phyloP scores from a whole-genome alignment of 2,113 vertebrate genomes.

The Istiophorus platypterus region DNA sequence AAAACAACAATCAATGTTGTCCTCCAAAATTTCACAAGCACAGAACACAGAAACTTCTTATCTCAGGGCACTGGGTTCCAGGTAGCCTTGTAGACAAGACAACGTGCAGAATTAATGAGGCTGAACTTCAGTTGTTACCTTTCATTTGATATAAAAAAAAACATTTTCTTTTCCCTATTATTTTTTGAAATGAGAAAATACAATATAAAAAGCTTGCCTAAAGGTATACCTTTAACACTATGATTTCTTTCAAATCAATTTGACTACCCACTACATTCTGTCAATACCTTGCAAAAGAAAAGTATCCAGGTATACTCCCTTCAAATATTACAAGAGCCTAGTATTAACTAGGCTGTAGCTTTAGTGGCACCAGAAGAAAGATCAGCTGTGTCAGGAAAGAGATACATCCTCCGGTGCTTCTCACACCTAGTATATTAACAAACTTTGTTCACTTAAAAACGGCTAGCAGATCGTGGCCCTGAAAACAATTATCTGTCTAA shows the following conservation, averaged over 20 bases:
- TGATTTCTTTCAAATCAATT: not conserved
- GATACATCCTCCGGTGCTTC: conserved; percentile 1
- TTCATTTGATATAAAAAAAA: not conserved
- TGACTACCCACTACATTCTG: not conserved
- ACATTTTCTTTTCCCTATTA: not conserved
- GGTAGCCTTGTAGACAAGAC: not conserved
- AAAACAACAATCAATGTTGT: not conserved
- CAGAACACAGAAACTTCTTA: conserved; percentile 5
- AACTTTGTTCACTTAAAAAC: conserved; percentile 21
- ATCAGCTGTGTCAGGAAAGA: conserved; percentile 34
- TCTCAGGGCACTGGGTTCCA: not conserved
- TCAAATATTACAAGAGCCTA: not conserved
- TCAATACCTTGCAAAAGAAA: not conserved
- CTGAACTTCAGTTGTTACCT: not conserved
- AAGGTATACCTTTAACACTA: not conserved
- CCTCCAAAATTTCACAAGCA: not conserved
- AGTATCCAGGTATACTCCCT: not conserved
- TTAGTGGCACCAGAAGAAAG: conserved; percentile 7
- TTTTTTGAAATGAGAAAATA: conserved; percentile 4
- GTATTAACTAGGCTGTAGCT: conserved; percentile 29
- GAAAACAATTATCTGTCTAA: conserved; percentile 38
- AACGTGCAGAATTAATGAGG: conserved; percentile 2
- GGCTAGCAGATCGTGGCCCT: not conserved
- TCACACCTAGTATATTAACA: conserved; percentile 42
- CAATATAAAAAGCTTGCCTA: not conserved